A percentile compares a stretch with the other conserved stretches of the same genome.
Evolutionary conservation across 37 sponge, comb jelly and placozoan genomes (phyloP).

Genomic region (Ephydatia muelleri): DNA sequence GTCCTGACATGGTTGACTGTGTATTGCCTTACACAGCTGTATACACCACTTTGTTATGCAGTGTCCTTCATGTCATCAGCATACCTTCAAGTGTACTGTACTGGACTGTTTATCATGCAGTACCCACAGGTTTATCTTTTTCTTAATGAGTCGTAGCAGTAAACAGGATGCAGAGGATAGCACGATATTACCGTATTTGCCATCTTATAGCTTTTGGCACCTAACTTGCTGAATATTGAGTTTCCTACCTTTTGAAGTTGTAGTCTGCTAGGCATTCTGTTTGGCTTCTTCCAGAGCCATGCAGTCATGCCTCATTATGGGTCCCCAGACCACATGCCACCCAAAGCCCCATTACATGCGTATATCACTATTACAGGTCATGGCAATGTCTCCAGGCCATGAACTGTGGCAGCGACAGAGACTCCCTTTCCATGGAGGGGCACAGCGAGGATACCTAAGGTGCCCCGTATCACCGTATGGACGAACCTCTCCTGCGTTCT

Average conservation of each 20-base stretch:
- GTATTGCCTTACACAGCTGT: neutral
- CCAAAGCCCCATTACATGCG: neutral
- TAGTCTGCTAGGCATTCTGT: neutral
- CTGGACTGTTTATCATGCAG: neutral
- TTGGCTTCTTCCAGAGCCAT: neutral
- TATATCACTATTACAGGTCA: constrained; percentile 44
- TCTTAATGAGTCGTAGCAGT: neutral
- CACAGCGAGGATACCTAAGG: constrained; percentile 44
- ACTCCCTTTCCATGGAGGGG: constrained; percentile 66
- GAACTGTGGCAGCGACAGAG: constrained; percentile 62
- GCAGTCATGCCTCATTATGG: neutral
- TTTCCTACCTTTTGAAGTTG: neutral
- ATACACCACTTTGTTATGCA: neutral
- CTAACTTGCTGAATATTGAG: neutral
- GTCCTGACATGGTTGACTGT: too few species aligned
- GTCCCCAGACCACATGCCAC: constrained; percentile 4
- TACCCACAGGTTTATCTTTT: neutral
- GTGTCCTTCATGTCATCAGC: too few species aligned
- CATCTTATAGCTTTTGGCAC: neutral
- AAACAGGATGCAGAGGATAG: neutral
- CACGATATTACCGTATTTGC: neutral
- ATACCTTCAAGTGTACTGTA: too few species aligned
- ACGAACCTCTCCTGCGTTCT: constrained; percentile 52
- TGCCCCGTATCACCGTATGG: constrained; percentile 45
- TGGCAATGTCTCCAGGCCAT: constrained; percentile 69